phyloP scores from a whole-genome alignment of 2,113 vertebrate species.

The Ammodramus savannarum region DNA sequence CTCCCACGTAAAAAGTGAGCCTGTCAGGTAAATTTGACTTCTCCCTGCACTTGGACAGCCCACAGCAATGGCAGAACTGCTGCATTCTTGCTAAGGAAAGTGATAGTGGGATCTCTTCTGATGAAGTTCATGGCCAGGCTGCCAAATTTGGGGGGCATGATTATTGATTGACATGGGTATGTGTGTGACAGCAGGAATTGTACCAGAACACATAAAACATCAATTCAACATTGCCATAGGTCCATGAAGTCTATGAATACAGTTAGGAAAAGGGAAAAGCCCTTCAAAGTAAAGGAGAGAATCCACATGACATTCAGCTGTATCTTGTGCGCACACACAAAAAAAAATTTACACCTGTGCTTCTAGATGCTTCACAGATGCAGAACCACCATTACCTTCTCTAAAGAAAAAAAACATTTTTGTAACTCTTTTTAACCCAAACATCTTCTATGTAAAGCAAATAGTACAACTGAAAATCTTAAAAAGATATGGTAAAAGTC shows the following conservation, averaged over 20 bases:
- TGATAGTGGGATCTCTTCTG: not conserved
- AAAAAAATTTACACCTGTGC: not conserved
- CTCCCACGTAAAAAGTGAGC: not conserved
- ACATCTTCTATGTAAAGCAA: not conserved
- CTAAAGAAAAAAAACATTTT: not conserved
- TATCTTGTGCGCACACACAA: not conserved
- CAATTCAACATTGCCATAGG: not conserved
- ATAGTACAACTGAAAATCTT: not conserved
- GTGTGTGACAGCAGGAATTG: not conserved
- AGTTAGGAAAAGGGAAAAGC: not conserved
- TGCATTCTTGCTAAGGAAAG: not conserved
- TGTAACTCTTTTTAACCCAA: not conserved
- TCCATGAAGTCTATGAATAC: not conserved
- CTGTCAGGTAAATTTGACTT: not conserved
- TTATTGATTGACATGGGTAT: fast-evolving
- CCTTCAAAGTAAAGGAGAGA: not conserved
- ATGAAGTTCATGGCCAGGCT: not conserved
- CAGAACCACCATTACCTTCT: not conserved
- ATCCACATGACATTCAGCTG: not conserved
- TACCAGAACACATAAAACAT: not conserved
- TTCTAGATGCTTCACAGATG: not conserved
- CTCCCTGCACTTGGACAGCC: not conserved
- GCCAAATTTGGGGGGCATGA: not conserved
- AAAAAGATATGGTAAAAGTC: not conserved
- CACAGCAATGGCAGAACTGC: not conserved